phyloP scores from a whole-genome alignment of 2,113 vertebrate species.

The Phyllopteryx taeniolatus region DNA sequence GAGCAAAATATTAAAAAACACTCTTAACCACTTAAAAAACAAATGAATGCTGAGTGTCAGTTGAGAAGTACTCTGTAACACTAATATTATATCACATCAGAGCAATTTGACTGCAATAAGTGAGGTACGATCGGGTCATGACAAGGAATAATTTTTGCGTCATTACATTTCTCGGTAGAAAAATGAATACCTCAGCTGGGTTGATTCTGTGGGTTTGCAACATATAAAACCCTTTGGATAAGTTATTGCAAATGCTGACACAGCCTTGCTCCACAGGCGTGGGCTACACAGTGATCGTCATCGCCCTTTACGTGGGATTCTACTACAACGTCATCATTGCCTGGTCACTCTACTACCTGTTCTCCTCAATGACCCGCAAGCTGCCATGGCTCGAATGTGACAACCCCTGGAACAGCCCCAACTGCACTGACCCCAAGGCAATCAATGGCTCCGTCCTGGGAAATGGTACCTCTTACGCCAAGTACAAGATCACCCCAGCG shows the following conservation, averaged over 20 bases:
- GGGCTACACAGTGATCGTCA: slow-evolving; percentile 96
- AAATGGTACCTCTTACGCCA: slow-evolving; percentile 84
- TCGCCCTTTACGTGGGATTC: slow-evolving; percentile 97
- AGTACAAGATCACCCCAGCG: slow-evolving; percentile 92
- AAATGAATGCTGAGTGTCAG: no score
- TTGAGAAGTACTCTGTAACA: no score
- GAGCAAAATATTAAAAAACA: no score
- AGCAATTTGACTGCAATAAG: no score
- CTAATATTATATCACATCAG: no score
- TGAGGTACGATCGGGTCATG: no score
- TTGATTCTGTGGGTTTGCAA: no score
- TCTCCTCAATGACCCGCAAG: slow-evolving; percentile 86
- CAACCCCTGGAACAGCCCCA: slow-evolving; percentile 90
- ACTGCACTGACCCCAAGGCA: slow-evolving; percentile 83
- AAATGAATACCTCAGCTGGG: no score
- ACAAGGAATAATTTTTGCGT: no score
- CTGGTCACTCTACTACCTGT: slow-evolving; percentile 96
- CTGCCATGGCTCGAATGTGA: slow-evolving; percentile 89
- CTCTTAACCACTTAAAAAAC: no score
- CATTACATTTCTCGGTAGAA: no score
- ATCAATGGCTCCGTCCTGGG: slow-evolving; percentile 80
- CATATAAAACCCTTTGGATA: neutral
- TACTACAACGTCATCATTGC: slow-evolving; percentile 99
- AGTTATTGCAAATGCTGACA: neutral
- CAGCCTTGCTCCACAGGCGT: slow-evolving; percentile 75